A percentile compares a stretch with the other conserved stretches of the same genome.
Evolutionary conservation across 2,888 invertebrate species (phyloP).

Genomic region (Andrena fulva): DNA sequence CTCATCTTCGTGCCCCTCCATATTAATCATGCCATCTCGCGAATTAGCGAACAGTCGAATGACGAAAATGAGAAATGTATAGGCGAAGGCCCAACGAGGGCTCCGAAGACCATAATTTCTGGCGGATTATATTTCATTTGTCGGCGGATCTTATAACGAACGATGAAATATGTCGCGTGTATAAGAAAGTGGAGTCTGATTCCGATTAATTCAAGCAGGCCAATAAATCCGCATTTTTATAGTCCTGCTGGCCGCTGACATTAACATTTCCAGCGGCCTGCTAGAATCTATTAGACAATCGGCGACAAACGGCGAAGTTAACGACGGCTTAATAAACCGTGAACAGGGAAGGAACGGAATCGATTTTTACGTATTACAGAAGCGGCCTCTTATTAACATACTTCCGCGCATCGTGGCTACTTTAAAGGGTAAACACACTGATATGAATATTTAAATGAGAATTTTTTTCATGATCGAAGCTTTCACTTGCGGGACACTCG

Average conservation of each 20-base stretch:
- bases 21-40: not conserved
- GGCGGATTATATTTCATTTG: conserved; percentile 19
- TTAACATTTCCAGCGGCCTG: conserved; percentile 58
- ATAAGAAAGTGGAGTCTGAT: not conserved
- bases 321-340: conserved; percentile 44
- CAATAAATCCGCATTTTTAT: conserved; percentile 44
- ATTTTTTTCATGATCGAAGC: no score
- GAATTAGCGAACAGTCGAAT: no score
- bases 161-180: conserved; percentile 34
- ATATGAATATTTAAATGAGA: not conserved
- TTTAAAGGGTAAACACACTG: conserved; percentile 11
- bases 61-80: not conserved
- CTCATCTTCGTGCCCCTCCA: no score
- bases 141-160: conserved; percentile 22
- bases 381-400: conserved; percentile 1
- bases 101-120: not conserved
- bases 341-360: not conserved
- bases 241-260: conserved; percentile 10
- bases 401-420: not conserved
- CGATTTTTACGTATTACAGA: conserved; percentile 14
- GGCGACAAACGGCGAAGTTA: conserved; percentile 34
- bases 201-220: conserved; percentile 51
- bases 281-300: conserved; percentile 61
- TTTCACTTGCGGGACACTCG: no score
- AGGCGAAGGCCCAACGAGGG: not conserved